Evolutionary conservation across 2,888 invertebrate species (phyloP), one percentile per base, ranked within the genome.

Genomic region (Steinernema hermaphroditum): DNA sequence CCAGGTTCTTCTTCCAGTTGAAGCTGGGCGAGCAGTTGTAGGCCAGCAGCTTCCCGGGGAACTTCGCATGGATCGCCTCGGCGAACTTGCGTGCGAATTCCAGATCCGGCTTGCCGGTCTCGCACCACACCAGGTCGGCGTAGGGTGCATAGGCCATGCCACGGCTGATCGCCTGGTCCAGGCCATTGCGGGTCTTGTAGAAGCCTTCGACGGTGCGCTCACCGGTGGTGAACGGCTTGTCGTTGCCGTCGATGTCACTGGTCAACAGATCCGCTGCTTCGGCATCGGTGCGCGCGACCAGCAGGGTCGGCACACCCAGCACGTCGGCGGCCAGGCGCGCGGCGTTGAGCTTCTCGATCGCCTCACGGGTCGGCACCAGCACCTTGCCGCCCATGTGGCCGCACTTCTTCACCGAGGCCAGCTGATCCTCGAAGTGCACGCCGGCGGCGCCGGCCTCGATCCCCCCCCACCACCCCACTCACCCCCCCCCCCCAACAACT

Each of bases 401-500:
- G 75, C 87, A 87, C 79, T 87, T 87, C 80, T 88, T 87, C 77
- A 87, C 87, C 2, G 87, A 83, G 27, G 86, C 87, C n/a, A 88
- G 77, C 73, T 87, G 87, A 77, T 87, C 87, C 76, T 87, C 87
- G 75, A 85, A 87, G 78, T 87, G 87, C 24, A 87, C 86, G 43
- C 87, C 86, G 29, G 85, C 77, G 0, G 83, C 86, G 14, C 86
- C 86, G 16, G 86, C 85, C 74, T 86, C 86, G 75, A 86, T 86
- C 79, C 86, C 85, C 4, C 81, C 76, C 85, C 85, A 71, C n/a
- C n/a, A n/a, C n/a, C n/a, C n/a, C n/a, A n/a, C n/a, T n/a, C n/a
- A n/a, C n/a, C n/a, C n/a, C n/a, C n/a, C n/a, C n/a, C n/a, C n/a
- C n/a, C n/a, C n/a, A n/a, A n/a, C n/a, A n/a, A n/a, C n/a, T n/a